phyloP scores from a whole-genome alignment of 2,797 vertebrate genomes.

The Oreochromis grahami region DNA sequence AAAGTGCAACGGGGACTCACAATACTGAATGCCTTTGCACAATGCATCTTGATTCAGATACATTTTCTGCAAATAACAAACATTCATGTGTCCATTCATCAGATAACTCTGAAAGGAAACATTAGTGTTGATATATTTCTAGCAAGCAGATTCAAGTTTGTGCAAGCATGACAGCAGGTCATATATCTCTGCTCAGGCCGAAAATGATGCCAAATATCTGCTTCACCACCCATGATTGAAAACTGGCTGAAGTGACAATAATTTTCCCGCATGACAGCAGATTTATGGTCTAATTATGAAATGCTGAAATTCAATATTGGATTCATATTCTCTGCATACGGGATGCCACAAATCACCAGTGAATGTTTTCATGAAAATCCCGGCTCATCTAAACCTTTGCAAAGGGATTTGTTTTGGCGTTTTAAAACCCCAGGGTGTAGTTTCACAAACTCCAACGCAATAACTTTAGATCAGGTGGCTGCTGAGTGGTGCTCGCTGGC shows the following conservation, averaged over 20 bases:
- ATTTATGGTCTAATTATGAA: slow-evolving; percentile 15
- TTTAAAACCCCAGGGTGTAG: neutral
- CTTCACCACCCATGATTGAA: neutral
- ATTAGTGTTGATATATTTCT: neutral
- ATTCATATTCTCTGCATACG: neutral
- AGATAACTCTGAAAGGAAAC: neutral
- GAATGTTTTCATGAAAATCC: neutral
- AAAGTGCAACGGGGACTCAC: neutral
- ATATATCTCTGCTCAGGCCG: neutral
- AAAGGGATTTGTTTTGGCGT: neutral
- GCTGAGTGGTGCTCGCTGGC: neutral
- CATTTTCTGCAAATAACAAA: neutral
- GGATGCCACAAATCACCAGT: neutral
- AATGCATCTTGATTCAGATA: neutral
- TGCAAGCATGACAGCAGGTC: neutral
- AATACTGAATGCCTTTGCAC: neutral
- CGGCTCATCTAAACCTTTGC: neutral
- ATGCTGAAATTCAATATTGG: neutral
- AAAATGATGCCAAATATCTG: neutral
- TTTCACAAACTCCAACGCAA: neutral
- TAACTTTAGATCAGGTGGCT: neutral
- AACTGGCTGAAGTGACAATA: neutral
- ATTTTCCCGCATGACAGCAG: neutral
- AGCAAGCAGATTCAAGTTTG: neutral
- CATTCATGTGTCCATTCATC: neutral